phyloP scores from a whole-genome alignment of 2,888 invertebrate species.

The Carpatolechia fugitivella region DNA sequence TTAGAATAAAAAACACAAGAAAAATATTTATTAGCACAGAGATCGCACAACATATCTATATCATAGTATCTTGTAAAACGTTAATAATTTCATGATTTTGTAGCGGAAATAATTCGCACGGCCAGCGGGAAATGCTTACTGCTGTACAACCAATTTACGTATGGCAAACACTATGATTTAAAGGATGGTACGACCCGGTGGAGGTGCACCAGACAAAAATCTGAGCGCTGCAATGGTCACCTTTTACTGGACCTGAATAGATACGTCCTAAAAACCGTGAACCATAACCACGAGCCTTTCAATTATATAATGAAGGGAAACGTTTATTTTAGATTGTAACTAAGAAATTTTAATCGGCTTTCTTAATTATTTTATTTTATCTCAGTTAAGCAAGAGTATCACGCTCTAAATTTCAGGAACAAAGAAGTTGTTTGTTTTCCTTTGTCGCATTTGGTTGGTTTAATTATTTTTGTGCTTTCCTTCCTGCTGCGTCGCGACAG shows the following conservation, averaged over 20 bases:
- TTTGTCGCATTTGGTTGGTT: too few species aligned
- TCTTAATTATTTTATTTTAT: too few species aligned
- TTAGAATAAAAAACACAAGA: too few species aligned
- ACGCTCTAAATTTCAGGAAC: too few species aligned
- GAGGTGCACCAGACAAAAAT: slow-evolving; percentile 33
- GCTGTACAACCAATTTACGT: slow-evolving; percentile 29
- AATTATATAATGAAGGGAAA: neutral
- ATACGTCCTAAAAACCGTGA: slow-evolving; percentile 15
- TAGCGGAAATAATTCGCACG: slow-evolving; percentile 28
- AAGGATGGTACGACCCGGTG: slow-evolving; percentile 29
- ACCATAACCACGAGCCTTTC: slow-evolving; percentile 28
- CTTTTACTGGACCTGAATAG: slow-evolving; percentile 25
- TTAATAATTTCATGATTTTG: neutral
- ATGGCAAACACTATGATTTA: slow-evolving; percentile 30
- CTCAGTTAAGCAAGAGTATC: too few species aligned
- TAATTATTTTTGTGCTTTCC: too few species aligned
- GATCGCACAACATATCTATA: too few species aligned
- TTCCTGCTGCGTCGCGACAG: too few species aligned
- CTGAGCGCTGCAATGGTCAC: slow-evolving; percentile 31
- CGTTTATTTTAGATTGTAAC: neutral
- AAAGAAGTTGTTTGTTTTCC: too few species aligned
- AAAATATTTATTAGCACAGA: too few species aligned
- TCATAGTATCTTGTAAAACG: too few species aligned
- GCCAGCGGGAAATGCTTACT: slow-evolving; percentile 22
- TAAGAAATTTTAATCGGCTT: too few species aligned